Percentiles rank a stretch among this genome's conserved stretches.
Conservation (phyloP, 2,797 vertebrate genomes). For the Schizopygopsis pylzovi region DNA sequence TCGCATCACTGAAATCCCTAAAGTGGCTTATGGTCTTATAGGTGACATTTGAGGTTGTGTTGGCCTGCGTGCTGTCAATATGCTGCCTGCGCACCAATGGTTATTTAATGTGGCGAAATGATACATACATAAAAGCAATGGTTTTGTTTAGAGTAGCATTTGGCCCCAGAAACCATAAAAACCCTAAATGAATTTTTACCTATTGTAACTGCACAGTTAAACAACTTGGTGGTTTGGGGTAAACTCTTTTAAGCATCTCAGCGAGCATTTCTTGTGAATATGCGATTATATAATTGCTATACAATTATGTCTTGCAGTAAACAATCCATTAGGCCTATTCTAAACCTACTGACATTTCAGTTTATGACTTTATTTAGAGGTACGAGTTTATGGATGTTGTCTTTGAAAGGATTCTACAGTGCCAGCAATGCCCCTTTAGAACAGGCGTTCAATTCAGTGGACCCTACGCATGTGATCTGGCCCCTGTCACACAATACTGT, state of each 20-base stretch:
- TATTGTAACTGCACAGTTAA: neutral
- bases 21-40: constrained; percentile 50
- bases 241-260: neutral
- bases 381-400: constrained; percentile 52
- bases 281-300: neutral
- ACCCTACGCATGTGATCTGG: constrained; percentile 63
- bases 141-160: neutral
- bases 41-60: constrained; percentile 50
- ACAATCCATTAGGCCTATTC: neutral
- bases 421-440: constrained; percentile 51
- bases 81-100: neutral
- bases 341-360: constrained; percentile 6
- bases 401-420: constrained; percentile 42
- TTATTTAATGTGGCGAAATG: constrained; percentile 10
- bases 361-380: constrained; percentile 39
- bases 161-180: constrained; percentile 15
- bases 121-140: neutral
- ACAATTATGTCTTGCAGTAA: neutral
- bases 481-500: constrained; percentile 42
- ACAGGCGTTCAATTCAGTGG: constrained; percentile 62
- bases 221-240: neutral
- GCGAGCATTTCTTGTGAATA: neutral
- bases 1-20: constrained; percentile 41
- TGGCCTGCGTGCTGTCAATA: constrained; percentile 8
- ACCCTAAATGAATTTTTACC: neutral